Percentiles rank a stretch among this genome's conserved stretches.
These are phyloP conservation scores for Gila orcuttii DNA, from an alignment of 2,113 vertebrate genomes.

Conservation along the genomic window DNA sequence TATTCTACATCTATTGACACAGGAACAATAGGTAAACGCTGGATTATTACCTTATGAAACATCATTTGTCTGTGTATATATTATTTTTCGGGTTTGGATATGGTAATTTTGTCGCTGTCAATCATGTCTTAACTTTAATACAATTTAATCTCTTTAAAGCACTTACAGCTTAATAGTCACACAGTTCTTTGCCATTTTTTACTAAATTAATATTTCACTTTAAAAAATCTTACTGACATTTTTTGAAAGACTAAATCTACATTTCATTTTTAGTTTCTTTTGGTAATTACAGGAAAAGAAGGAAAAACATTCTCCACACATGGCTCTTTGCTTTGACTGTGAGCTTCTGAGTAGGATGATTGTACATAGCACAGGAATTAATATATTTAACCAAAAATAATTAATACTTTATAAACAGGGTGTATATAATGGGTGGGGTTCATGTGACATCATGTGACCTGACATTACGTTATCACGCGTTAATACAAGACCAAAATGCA, in stretches of 20 bases:
- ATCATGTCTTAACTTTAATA: slow-evolving; percentile 7
- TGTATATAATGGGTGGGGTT: neutral
- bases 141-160: neutral
- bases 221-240: neutral
- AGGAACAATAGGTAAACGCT: slow-evolving; percentile 27
- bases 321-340: no score
- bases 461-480: neutral
- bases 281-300: neutral
- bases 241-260: neutral
- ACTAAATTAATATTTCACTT: neutral
- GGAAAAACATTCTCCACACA: neutral
- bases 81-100: slow-evolving; percentile 17
- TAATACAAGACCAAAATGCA: neutral
- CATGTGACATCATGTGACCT: neutral
- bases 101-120: slow-evolving; percentile 13
- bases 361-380: neutral
- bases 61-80: slow-evolving; percentile 9
- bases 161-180: neutral
- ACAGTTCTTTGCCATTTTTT: neutral
- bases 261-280: neutral
- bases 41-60: neutral
- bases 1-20: slow-evolving; percentile 13
- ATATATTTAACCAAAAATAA: neutral
- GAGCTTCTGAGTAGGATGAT: neutral
- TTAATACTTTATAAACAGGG: neutral